Conservation (phyloP, 92 coral and sea anemone genomes). For the Porites rus region DNA sequence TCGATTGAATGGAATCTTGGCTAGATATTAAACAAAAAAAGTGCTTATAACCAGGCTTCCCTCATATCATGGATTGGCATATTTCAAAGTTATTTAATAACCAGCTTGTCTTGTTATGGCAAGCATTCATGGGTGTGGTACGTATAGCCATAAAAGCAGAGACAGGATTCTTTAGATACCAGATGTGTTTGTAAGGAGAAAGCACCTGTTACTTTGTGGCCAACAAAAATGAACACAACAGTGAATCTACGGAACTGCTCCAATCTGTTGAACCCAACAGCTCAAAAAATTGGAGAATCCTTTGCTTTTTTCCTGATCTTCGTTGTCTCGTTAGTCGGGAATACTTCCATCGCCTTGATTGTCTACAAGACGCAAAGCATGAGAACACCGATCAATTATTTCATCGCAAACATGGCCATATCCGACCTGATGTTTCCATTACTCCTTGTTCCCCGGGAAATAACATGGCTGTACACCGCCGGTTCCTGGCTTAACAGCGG, state of each 20-base stretch:
- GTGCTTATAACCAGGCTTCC: too few relatives aligned
- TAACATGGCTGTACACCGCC: background rate
- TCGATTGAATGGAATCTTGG: too few relatives aligned
- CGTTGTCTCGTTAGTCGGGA: constrained; percentile 19
- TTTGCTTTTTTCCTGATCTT: constrained; percentile 4
- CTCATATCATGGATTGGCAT: too few relatives aligned
- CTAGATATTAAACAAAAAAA: too few relatives aligned
- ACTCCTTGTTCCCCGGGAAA: background rate
- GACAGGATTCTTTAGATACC: background rate
- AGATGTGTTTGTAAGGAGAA: background rate
- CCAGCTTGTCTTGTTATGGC: too few relatives aligned
- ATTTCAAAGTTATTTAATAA: too few relatives aligned
- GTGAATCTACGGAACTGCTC: background rate
- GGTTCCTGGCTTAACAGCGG: background rate
- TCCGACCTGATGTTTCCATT: background rate
- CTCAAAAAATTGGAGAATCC: background rate
- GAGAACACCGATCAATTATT: constrained; percentile 23
- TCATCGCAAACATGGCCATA: constrained; percentile 23
- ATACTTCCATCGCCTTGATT: constrained; percentile 9
- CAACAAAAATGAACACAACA: background rate
- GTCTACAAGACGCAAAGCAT: background rate
- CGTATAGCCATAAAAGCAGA: too few relatives aligned
- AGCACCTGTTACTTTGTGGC: background rate
- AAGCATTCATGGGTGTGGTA: too few relatives aligned
- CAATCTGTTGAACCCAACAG: background rate